These are phyloP conservation scores for Rhinatrema bivittatum DNA, from an alignment of 2,797 vertebrate genomes.

Conservation along the genomic window DNA sequence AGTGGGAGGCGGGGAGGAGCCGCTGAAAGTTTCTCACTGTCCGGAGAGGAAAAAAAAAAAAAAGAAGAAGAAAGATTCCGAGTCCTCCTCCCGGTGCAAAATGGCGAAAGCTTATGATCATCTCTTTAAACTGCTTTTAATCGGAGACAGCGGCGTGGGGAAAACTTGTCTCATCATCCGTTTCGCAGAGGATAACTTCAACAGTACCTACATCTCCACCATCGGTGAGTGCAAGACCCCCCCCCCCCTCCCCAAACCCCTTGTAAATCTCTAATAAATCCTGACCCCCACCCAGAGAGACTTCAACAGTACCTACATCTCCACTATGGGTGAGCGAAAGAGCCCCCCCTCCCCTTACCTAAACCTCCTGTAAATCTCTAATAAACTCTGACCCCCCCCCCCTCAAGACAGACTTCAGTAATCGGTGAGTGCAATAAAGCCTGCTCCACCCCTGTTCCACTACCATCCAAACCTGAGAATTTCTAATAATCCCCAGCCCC, in stretches of 20 bases:
- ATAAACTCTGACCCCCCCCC: conserved; percentile 66
- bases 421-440: no score
- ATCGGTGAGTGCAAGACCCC: conserved; percentile 71
- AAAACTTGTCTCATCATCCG: conserved; percentile 93
- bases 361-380: not conserved
- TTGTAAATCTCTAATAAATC: no score
- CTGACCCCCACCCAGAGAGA: conserved; percentile 81
- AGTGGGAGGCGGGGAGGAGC: not conserved
- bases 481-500: no score
- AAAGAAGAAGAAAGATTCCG: no score
- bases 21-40: not conserved
- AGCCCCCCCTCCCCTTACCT: no score
- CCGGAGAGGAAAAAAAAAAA: no score
- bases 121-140: conserved; percentile 87
- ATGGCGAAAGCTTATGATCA: conserved; percentile 97
- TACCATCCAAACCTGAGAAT: no score
- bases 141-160: conserved; percentile 93
- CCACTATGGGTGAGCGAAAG: conserved; percentile 81
- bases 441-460: no score
- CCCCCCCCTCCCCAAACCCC: no score
- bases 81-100: not conserved
- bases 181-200: conserved; percentile 90
- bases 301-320: conserved; percentile 91
- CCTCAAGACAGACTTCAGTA: conserved; percentile 93
- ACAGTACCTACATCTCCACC: conserved; percentile 89